Base-by-base conservation (phyloP, 2,113 vertebrate species). In the Pipra filicauda region DNA sequence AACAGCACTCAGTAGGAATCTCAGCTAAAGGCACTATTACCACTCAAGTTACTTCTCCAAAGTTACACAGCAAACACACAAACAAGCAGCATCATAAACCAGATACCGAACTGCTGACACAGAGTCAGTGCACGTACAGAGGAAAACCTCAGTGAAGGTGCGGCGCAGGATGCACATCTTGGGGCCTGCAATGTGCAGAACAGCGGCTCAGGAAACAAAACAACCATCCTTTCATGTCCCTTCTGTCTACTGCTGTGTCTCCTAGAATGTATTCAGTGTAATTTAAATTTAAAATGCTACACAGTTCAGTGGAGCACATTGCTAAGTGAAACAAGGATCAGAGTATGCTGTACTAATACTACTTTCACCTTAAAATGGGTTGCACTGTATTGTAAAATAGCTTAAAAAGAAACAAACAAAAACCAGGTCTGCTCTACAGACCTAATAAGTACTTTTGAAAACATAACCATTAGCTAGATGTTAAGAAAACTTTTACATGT, bases 71-170 rank as follows among this genome's bases (percentile, higher is more conserved):
- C 46, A 85, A 78, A 57, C 35, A 43, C 6, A 44, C 13, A 23
- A 46, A 30, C 31, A 19, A 44, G 31, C 51, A 46, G 35, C 20
- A 86, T 24, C 19, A 35, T 16, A 48, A 79, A 76, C 58, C 13
- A 35, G 62, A 9, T 19, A n/a, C 1, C 30, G 12, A 83, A 31
- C 35, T 9, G 12, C 6, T 51, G 49, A 49, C 55, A 52, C 18
- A 1, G 17, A 75, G n/a, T 18, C 39, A 65, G 14, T 39, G 35
- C 59, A 30, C 0, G 0, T 2, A n/a, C 8, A 76, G 64, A 70
- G 75, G 79, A 88, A 88, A 95, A 69, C 39, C 48, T 88, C 54
- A 19, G 64, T 2, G 7, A 43, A 69, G 73, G 22, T 11, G 19
- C 0, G 3, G 52, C 21, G 49, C 39, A 26, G 67, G 37, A 57